Conservation (phyloP, 2,113 vertebrate genomes). For the Dromas ardeola region DNA sequence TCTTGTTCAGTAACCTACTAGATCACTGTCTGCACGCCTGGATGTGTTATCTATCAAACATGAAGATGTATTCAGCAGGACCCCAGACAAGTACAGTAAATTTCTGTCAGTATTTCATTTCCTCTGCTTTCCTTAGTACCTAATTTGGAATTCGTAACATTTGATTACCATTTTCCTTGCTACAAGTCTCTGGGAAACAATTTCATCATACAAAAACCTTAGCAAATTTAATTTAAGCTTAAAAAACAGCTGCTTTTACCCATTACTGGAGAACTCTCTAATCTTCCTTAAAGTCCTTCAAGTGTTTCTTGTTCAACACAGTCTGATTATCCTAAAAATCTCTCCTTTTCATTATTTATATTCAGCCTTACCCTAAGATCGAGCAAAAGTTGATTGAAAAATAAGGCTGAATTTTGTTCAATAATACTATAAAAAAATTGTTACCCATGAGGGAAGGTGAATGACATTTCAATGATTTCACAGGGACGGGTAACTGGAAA, state of each 20-base stretch:
- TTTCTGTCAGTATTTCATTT: neutral
- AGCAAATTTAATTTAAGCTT: slow-evolving; percentile 17
- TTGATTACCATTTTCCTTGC: neutral
- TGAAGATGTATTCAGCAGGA: neutral
- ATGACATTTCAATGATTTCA: neutral
- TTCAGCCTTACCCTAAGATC: neutral
- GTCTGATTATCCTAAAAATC: neutral
- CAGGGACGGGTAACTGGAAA: neutral
- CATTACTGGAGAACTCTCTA: neutral
- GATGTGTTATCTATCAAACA: neutral
- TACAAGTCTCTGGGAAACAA: neutral
- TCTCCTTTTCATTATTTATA: neutral
- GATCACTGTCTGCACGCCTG: neutral
- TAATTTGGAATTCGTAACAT: slow-evolving; percentile 1
- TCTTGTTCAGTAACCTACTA: neutral
- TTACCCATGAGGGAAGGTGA: neutral
- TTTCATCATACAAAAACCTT: neutral
- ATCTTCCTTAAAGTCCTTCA: neutral
- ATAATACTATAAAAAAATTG: neutral
- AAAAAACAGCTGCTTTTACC: neutral
- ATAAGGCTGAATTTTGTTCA: neutral
- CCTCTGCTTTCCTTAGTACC: neutral
- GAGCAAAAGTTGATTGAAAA: neutral
- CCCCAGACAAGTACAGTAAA: neutral
- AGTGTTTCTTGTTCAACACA: neutral